Conservation (phyloP, 2,113 vertebrate species). For the Callipepla californica region DNA sequence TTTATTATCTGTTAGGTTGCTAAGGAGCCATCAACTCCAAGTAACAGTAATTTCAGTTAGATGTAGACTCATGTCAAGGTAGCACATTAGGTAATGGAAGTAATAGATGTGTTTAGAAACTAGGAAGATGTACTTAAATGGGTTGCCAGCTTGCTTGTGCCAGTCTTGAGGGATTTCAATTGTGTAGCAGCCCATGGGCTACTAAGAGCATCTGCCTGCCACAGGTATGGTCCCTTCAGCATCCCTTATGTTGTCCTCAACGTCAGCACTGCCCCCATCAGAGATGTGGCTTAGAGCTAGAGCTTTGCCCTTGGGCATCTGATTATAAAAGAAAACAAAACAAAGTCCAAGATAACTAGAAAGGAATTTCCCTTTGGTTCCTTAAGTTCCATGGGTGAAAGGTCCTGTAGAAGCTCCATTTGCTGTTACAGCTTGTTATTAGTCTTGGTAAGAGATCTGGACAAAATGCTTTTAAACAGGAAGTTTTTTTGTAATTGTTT, state of each 20-base stretch:
- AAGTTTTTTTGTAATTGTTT: not conserved
- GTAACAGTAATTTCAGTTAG: not conserved
- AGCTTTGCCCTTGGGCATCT: not conserved
- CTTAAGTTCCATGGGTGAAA: not conserved
- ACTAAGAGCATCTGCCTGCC: not conserved
- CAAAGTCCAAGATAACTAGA: not conserved
- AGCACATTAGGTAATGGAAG: not conserved
- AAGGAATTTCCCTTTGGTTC: constrained; percentile 22
- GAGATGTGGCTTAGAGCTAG: not conserved
- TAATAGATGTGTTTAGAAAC: not conserved
- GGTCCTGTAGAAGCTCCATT: not conserved
- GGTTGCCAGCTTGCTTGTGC: not conserved
- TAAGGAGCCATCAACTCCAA: not conserved
- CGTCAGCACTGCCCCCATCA: not conserved
- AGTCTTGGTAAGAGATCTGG: not conserved
- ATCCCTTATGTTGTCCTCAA: accelerated
- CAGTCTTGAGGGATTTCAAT: not conserved
- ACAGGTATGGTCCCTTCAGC: not conserved
- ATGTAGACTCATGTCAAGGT: not conserved
- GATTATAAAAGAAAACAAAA: not conserved
- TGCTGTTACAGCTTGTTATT: constrained; percentile 4
- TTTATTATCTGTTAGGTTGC: not conserved
- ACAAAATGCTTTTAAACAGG: constrained; percentile 21
- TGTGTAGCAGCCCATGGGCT: accelerated
- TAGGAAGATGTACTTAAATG: not conserved